phyloP scores from a whole-genome alignment of 35 echinoderm and acorn worm genomes.

The Heliocidaris tuberculata region DNA sequence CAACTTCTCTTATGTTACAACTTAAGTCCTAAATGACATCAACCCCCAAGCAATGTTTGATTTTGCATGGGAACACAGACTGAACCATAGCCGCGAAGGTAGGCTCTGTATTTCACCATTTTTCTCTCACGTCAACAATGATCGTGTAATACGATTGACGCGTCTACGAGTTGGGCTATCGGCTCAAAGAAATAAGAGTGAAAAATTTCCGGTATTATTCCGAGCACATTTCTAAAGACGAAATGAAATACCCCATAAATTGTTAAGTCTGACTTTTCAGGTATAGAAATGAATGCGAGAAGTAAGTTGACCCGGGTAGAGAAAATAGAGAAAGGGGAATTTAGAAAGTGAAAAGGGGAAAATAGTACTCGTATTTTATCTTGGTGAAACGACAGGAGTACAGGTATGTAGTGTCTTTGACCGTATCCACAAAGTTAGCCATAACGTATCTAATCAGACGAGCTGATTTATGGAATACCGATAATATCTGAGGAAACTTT shows the following conservation, averaged over 20 bases:
- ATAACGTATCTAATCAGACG: too few species aligned
- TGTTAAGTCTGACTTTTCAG: constrained; percentile 1
- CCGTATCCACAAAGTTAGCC: too few species aligned
- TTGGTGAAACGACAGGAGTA: not conserved
- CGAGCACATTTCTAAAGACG: not conserved
- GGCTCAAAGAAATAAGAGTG: constrained; percentile 7
- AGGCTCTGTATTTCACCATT: not conserved
- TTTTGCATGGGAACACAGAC: constrained; percentile 39
- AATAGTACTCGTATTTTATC: not conserved
- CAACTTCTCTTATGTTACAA: constrained; percentile 35
- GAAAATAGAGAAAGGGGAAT: not conserved
- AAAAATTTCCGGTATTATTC: not conserved
- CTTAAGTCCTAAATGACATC: constrained; percentile 30
- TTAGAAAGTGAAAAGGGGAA: not conserved
- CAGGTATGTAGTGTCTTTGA: too few species aligned
- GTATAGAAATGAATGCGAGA: not conserved
- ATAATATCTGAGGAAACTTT: too few species aligned
- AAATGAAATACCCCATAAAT: constrained; percentile 12
- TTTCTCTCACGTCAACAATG: not conserved
- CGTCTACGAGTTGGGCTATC: not conserved
- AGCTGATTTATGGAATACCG: too few species aligned
- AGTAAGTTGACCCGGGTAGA: not conserved
- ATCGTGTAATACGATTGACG: constrained; percentile 16
- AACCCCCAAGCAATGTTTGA: constrained; percentile 26
- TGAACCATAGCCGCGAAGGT: not conserved